Evolutionary conservation across 2,113 vertebrate species (phyloP).

Genomic region (Protomyctophum bolini): DNA sequence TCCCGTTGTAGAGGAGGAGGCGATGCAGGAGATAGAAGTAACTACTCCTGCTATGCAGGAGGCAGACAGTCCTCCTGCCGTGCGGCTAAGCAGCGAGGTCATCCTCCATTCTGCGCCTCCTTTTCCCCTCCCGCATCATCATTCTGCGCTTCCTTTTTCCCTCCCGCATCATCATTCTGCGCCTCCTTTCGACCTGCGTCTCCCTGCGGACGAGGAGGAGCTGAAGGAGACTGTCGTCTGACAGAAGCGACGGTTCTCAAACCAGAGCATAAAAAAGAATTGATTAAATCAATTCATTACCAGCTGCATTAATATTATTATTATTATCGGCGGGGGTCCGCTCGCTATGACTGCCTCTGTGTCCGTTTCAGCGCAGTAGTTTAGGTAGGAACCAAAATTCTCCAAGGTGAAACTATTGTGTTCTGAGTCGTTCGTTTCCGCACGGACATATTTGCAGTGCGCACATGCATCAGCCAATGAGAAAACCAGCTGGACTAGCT

Average conservation of each 20-base stretch:
- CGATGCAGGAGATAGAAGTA: neutral
- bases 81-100: constrained; percentile 67
- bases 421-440: too few species aligned
- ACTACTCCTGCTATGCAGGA: neutral
- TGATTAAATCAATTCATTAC: too few species aligned
- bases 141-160: neutral
- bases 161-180: neutral
- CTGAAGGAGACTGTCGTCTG: constrained; percentile 86
- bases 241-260: neutral
- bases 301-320: too few species aligned
- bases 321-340: too few species aligned
- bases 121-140: neutral
- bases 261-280: too few species aligned
- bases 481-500: too few species aligned
- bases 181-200: neutral
- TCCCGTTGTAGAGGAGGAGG: neutral
- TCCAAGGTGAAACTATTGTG: too few species aligned
- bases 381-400: too few species aligned
- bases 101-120: constrained; percentile 67
- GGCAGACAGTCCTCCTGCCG: neutral
- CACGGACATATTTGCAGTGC: too few species aligned
- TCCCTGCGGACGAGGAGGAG: constrained; percentile 27
- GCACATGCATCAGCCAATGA: too few species aligned
- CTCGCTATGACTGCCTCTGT: too few species aligned
- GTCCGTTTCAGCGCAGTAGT: too few species aligned